These are phyloP conservation scores for Eurois occulta DNA, from an alignment of 2,888 invertebrate genomes.

Conservation along the genomic window DNA sequence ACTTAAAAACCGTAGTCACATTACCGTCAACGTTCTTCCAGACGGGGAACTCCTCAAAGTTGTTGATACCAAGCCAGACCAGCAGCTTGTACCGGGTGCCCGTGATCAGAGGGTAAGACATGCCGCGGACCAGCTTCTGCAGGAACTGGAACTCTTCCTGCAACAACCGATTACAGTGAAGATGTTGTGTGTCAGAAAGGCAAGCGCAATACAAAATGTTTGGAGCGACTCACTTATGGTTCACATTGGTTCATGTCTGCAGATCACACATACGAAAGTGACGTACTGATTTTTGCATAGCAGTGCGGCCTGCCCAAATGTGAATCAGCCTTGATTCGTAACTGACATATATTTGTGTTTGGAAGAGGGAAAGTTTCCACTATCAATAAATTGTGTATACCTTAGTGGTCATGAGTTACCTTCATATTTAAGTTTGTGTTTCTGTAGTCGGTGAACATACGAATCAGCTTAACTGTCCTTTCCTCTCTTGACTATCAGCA, in stretches of 20 bases:
- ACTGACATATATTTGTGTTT: background rate
- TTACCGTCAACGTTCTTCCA: conserved; percentile 81
- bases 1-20: background rate
- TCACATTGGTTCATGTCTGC: background rate
- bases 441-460: background rate
- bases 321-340: background rate
- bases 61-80: conserved; percentile 84
- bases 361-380: background rate
- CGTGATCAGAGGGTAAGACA: conserved; percentile 76
- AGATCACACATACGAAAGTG: background rate
- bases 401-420: background rate
- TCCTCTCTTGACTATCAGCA: background rate
- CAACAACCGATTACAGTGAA: conserved; percentile 39
- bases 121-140: conserved; percentile 78
- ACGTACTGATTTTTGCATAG: background rate
- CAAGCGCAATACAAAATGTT: background rate
- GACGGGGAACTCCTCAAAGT: conserved; percentile 72
- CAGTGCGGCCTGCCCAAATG: background rate
- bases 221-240: background rate
- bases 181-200: background rate
- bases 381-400: background rate
- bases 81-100: conserved; percentile 74
- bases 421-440: background rate
- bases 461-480: background rate
- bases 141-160: conserved; percentile 82